A percentile compares a stretch with the other conserved stretches of the same genome.
Conservation (phyloP, 2,888 invertebrate genomes). For the Cerceris ruficornis region DNA sequence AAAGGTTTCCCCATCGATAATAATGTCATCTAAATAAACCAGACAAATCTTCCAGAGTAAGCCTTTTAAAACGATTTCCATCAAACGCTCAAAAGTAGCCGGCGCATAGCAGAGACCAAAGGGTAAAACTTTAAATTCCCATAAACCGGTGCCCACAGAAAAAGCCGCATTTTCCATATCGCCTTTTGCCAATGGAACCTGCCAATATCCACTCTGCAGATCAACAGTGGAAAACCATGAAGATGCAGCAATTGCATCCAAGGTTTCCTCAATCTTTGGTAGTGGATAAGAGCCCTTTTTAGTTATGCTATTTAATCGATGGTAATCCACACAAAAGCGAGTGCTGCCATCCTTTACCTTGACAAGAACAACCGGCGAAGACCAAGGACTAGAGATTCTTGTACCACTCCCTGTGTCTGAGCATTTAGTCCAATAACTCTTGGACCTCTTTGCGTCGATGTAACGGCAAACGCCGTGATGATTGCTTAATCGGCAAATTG, state of each 20-base stretch:
- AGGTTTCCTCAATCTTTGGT: background rate
- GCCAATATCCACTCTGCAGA: conserved; percentile 11
- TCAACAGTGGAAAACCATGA: background rate
- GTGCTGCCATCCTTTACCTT: conserved; percentile 6
- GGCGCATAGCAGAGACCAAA: conserved; percentile 9
- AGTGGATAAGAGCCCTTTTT: conserved; percentile 6
- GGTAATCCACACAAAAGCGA: conserved; percentile 3
- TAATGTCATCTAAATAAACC: conserved; percentile 2
- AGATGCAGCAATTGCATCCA: background rate
- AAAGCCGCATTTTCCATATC: background rate
- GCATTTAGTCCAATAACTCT: background rate
- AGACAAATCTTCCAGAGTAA: conserved; percentile 5
- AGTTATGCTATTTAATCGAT: conserved; percentile 2
- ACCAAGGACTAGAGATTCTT: background rate
- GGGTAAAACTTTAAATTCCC: conserved; percentile 5
- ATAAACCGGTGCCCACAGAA: background rate
- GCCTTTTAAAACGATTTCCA: background rate
- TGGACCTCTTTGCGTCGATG: background rate
- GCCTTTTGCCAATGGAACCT: background rate
- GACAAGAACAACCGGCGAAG: conserved; percentile 11
- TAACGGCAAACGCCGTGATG: background rate
- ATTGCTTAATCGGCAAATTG: background rate
- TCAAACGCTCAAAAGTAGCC: conserved; percentile 1
- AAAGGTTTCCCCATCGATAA: conserved; percentile 3
- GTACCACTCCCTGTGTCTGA: background rate